A percentile compares a stretch with the other conserved stretches of the same genome.
Evolutionary conservation across 2,113 vertebrate species (phyloP).

Genomic region (Pseudonaja textilis): DNA sequence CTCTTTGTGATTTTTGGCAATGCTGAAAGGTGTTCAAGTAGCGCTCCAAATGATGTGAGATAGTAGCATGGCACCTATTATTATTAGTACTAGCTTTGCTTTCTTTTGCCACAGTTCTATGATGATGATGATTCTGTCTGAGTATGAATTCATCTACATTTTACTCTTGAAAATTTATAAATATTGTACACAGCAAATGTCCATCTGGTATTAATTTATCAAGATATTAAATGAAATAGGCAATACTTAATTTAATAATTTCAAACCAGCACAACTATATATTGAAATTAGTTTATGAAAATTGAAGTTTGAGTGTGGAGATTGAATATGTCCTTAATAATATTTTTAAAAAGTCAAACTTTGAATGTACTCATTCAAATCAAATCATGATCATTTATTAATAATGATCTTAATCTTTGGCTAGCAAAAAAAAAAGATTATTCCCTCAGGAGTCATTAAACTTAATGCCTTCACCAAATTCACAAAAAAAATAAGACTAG

Average conservation of each 20-base stretch:
- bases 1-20: no score
- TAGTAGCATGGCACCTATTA: neutral
- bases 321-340: conserved; percentile 22
- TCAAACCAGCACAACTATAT: neutral
- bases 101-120: neutral
- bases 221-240: neutral
- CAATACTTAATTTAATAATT: neutral
- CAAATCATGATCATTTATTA: neutral
- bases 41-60: no score
- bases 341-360: neutral
- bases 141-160: neutral
- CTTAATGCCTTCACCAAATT: neutral
- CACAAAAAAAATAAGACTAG: neutral
- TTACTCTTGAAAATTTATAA: neutral
- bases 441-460: neutral
- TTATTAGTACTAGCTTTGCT: neutral
- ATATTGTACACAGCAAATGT: neutral
- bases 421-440: neutral
- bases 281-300: neutral
- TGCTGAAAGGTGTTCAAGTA: no score
- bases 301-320: conserved; percentile 11
- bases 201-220: neutral
- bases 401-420: neutral
- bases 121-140: neutral
- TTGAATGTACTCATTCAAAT: neutral